Evolutionary conservation across 2,888 invertebrate genomes (phyloP).

Genomic region (Piscicola geometra): DNA sequence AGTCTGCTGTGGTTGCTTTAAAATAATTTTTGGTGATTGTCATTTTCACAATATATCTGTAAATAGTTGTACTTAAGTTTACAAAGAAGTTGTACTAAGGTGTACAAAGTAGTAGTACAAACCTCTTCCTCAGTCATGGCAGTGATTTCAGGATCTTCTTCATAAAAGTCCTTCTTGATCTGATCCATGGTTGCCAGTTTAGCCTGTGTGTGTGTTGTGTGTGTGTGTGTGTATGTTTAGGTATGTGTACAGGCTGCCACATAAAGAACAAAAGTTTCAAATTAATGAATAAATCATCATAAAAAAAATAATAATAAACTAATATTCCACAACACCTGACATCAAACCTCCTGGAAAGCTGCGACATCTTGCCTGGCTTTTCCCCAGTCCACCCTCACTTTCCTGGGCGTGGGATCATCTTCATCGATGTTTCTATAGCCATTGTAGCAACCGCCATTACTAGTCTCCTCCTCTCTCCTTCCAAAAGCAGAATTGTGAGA

Average conservation of each 20-base stretch:
- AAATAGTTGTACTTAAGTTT: too few species aligned
- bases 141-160: slow-evolving; percentile 69
- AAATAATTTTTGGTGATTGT: too few species aligned
- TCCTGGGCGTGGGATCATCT: background rate
- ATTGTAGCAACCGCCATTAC: too few species aligned
- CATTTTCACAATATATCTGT: too few species aligned
- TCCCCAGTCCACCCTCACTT: slow-evolving; percentile 54
- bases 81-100: too few species aligned
- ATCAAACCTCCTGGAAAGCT: slow-evolving; percentile 58
- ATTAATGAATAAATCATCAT: too few species aligned
- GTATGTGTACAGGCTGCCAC: too few species aligned
- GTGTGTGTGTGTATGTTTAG: too few species aligned
- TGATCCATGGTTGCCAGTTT: slow-evolving; percentile 60
- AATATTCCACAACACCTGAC: background rate
- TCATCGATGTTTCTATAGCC: background rate
- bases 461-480: slow-evolving; percentile 35
- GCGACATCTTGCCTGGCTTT: slow-evolving; percentile 52
- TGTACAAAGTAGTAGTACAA: background rate
- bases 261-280: too few species aligned
- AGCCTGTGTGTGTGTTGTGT: too few species aligned
- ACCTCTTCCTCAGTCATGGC: slow-evolving; percentile 58
- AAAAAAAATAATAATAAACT: background rate
- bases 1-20: too few species aligned
- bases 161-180: slow-evolving; percentile 76
- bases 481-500: slow-evolving; percentile 4